Conservation (phyloP, 2,888 invertebrate genomes). For the Cantharis rustica region DNA sequence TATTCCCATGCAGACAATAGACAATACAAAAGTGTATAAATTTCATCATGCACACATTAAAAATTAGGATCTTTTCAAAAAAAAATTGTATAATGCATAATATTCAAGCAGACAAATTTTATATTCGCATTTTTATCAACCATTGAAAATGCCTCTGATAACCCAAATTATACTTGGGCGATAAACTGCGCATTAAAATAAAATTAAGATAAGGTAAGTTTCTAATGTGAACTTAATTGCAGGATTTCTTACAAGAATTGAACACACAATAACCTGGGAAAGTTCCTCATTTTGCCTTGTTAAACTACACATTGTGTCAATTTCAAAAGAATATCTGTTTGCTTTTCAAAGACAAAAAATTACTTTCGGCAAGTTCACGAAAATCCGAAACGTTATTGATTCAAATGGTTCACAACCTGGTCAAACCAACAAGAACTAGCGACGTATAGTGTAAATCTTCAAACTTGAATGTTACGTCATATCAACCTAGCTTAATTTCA, state of each 20-base stretch:
- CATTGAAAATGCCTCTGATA: neutral
- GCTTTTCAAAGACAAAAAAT: neutral
- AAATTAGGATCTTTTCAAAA: too few relatives aligned
- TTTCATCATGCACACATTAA: too few relatives aligned
- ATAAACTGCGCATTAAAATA: neutral
- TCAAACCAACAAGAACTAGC: too few relatives aligned
- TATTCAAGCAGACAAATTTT: neutral
- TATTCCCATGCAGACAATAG: too few relatives aligned
- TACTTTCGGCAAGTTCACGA: neutral
- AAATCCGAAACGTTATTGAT: neutral
- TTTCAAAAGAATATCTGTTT: neutral
- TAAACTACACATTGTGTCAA: neutral
- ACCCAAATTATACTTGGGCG: neutral
- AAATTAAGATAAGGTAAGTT: neutral
- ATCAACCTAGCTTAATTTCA: too few relatives aligned
- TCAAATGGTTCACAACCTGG: neutral
- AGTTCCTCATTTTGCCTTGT: neutral
- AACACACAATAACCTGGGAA: neutral
- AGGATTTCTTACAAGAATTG: neutral
- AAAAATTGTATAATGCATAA: too few relatives aligned
- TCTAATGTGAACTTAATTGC: neutral
- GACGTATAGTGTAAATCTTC: too few relatives aligned
- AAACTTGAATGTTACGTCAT: too few relatives aligned
- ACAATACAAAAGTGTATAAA: too few relatives aligned
- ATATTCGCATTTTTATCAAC: neutral